Evolutionary conservation across 2,113 vertebrate genomes (phyloP), one percentile per base, ranked within the genome.

Genomic region (Micronycteris hirsuta): DNA sequence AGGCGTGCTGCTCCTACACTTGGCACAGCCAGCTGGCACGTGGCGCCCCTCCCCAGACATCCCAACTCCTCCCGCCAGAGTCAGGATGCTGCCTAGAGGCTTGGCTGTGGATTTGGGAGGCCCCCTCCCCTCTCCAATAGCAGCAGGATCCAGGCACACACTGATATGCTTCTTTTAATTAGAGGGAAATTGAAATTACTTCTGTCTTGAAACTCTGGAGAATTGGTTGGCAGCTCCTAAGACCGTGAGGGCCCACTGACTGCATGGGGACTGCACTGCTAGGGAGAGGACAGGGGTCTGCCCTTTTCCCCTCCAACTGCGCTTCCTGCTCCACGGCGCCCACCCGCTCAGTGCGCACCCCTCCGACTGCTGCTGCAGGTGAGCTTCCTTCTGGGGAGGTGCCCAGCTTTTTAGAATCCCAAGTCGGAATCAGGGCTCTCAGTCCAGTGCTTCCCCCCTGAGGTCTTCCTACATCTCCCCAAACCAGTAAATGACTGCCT

Each of bases 21-120:
- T 97, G 97, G 97, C 97, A 97, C 94, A 65, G 94, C 91, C 88
- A 87, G 96, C 96, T 97, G 97, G 97, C 95, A 96, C 93, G 97
- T 97, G 97, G 96, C 97, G 67, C 93, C 93, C 96, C 93, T 95
- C 93, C 92, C 89, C 54, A 82, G 74, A 47, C 77, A 41, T 67
- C 96, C 90, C 71, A 31, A 58, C 85, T 63, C 92, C 93, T 93
- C 95, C 90, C 71, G 73, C 47, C 38, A 2, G 77, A 95, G 78
- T 86, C 70, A 26, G 58, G 86, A 92, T 94, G 90, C 82, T 1
- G 58, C 95, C 93, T 96, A 6, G 82, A 97, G 82, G 61, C 87
- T 97, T 97, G 89, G 96, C 92, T 76, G 70, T 94, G 90, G 61
- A 86, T 74, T 94, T 91, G 77, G 86, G 61, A 91, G 71, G 45